A percentile compares a stretch with the other conserved stretches of the same genome.
Conservation (phyloP, 2,113 vertebrate species). For the Ifrita kowaldi region DNA sequence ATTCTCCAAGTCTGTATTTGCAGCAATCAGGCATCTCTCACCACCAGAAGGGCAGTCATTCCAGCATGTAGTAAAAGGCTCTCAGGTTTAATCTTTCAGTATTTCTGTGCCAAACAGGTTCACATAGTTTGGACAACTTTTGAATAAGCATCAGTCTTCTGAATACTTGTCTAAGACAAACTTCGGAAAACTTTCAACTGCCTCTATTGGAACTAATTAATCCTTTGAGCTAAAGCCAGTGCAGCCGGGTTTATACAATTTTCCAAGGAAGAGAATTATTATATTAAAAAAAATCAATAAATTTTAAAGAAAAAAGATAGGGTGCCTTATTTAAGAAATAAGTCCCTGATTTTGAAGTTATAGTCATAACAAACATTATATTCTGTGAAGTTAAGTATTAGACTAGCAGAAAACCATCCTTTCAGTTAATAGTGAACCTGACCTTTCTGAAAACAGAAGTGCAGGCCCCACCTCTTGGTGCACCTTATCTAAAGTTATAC, state of each 20-base stretch:
- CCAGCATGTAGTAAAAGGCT: not conserved
- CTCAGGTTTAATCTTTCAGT: not conserved
- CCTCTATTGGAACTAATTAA: constrained; percentile 10
- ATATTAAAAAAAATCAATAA: not conserved
- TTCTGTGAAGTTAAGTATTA: not conserved
- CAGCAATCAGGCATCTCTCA: not conserved
- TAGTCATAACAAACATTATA: not conserved
- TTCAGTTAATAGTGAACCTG: not conserved
- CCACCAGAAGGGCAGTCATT: not conserved
- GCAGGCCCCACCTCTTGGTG: not conserved
- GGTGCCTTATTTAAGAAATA: not conserved
- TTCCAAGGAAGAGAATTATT: not conserved
- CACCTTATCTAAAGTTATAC: not conserved
- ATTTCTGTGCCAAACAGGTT: constrained; percentile 13
- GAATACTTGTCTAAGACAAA: constrained; percentile 16
- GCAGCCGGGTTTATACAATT: not conserved
- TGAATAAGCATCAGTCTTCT: constrained; percentile 2
- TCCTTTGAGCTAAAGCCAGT: not conserved
- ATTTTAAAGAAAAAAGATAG: not conserved
- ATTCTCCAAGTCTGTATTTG: not conserved
- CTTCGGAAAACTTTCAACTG: not conserved
- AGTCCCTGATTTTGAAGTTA: not conserved
- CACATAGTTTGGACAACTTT: not conserved
- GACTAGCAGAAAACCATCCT: not conserved
- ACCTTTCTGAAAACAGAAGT: not conserved